Base-by-base conservation (phyloP, 2,888 invertebrate genomes). In the Agrotis segetum region DNA sequence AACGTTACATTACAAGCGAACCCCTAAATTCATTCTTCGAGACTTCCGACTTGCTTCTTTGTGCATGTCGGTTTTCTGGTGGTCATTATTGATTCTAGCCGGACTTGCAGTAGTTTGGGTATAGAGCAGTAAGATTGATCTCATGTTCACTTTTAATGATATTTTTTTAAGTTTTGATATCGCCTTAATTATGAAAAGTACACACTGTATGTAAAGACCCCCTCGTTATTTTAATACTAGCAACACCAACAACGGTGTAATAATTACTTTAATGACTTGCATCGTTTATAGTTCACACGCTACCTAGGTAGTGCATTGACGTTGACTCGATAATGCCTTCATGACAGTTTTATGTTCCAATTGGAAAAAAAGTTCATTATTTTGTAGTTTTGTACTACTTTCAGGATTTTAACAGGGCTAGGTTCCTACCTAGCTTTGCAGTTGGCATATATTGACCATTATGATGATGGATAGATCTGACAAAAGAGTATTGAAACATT, bases 281-380 rank as follows among this genome's bases (percentile, higher is more conserved):
- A 49, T 53, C 17, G 61, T 52, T 71, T 53, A 44, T 34, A 21
- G 53, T 65, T 63, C 55, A 49, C 67, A 71, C 62, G 65, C 53
- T 53, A 74, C 59, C 24, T 53, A 50, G 0, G 13, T 14, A 53
- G 52, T 66, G 61, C 56, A 65, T 14, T 53, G 46, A 7, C 52
- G 52, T n/a, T 67, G 65, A 68, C 59, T 67, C 52, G 76, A 79
- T 76, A 76, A 56, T 34, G 24, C 62, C 56, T 67, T 34, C 55
- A 80, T 65, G 40, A 61, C 60, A 58, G 3, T 65, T 53, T 16
- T 55, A 65, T 62, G 70, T 64, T 17, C 56, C 47, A 63, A 70
- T 59, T 50, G 63, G 19, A 40, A 40, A 40, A 11, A 40, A 11
- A 40, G 29, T 34, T 34, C 40, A 40, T 40, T 40, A 40, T 11